Conservation (phyloP, 1,140 invertebrate species). For the Drosophila tani region DNA sequence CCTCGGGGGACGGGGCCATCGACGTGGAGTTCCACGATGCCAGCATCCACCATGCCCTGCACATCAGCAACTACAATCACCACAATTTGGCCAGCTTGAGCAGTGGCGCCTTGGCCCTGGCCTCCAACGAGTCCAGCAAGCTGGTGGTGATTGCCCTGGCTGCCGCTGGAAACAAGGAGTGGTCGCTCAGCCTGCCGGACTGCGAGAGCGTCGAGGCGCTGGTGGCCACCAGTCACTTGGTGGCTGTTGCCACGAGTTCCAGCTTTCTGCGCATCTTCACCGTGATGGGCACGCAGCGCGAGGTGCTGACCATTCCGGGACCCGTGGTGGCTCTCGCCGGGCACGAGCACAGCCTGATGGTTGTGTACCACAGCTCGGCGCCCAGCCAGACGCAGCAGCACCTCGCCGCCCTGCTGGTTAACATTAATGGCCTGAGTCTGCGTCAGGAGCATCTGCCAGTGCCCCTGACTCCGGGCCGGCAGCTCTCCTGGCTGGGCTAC, state of each 20-base stretch:
- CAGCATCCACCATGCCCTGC: conserved; percentile 94
- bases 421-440: conserved; percentile 68
- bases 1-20: conserved; percentile 90
- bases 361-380: conserved; percentile 90
- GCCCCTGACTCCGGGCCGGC: conserved; percentile 89
- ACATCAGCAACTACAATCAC: conserved; percentile 91
- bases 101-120: conserved; percentile 91
- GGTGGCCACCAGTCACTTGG: conserved; percentile 89
- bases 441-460: conserved; percentile 84
- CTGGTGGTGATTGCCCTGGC: conserved; percentile 91
- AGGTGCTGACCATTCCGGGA: conserved; percentile 90
- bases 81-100: conserved; percentile 95
- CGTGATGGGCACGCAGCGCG: conserved; percentile 93
- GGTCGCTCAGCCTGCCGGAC: conserved; percentile 91
- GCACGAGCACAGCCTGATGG: conserved; percentile 89
- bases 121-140: conserved; percentile 90
- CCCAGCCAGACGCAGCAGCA: conserved; percentile 86
- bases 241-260: conserved; percentile 91
- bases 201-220: conserved; percentile 92
- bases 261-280: conserved; percentile 93
- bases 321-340: conserved; percentile 88
- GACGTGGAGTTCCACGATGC: conserved; percentile 98
- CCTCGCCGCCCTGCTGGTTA: conserved; percentile 87
- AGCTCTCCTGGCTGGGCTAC: conserved; percentile 93
- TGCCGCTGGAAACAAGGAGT: conserved; percentile 94